phyloP scores from a whole-genome alignment of 2,888 invertebrate species.

The Geotrupes spiniger region DNA sequence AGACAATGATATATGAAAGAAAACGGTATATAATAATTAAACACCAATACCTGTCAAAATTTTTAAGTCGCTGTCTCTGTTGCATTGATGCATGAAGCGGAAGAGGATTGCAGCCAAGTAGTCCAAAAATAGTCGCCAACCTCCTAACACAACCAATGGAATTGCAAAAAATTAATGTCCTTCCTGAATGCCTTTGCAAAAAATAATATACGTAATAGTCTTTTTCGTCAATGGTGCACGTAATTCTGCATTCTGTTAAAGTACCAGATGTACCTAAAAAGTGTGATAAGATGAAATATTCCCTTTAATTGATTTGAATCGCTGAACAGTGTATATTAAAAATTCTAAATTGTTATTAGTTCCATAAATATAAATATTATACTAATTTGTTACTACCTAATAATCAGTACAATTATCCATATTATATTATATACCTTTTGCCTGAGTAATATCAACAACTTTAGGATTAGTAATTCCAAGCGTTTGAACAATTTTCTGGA shows the following conservation, averaged over 20 bases:
- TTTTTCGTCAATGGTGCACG: slow-evolving; percentile 76
- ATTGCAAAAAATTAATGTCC: slow-evolving; percentile 92
- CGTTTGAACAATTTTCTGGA: slow-evolving; percentile 72
- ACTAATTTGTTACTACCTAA: too few relatives aligned
- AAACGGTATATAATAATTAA: slow-evolving; percentile 21
- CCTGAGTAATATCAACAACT: slow-evolving; percentile 86
- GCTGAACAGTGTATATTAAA: too few relatives aligned
- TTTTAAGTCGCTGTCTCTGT: slow-evolving; percentile 89
- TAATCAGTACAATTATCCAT: too few relatives aligned
- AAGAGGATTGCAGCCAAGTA: slow-evolving; percentile 70
- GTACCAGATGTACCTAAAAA: slow-evolving; percentile 76
- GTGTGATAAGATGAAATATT: too few relatives aligned
- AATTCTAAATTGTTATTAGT: too few relatives aligned
- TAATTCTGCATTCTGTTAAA: slow-evolving; percentile 80
- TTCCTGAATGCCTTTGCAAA: slow-evolving; percentile 75
- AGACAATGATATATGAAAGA: too few relatives aligned
- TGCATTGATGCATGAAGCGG: slow-evolving; percentile 89
- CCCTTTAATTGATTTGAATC: slow-evolving; percentile 3
- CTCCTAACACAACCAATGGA: slow-evolving; percentile 92
- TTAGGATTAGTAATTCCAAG: slow-evolving; percentile 87
- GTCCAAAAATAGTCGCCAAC: slow-evolving; percentile 63
- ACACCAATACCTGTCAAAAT: slow-evolving; percentile 71
- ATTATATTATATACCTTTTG: slow-evolving; percentile 65
- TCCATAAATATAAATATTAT: too few relatives aligned
- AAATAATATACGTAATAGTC: slow-evolving; percentile 94